A percentile compares a stretch with the other conserved stretches of the same genome.
phyloP scores from a whole-genome alignment of 2,888 invertebrate genomes.

The Dendrolimus pini region DNA sequence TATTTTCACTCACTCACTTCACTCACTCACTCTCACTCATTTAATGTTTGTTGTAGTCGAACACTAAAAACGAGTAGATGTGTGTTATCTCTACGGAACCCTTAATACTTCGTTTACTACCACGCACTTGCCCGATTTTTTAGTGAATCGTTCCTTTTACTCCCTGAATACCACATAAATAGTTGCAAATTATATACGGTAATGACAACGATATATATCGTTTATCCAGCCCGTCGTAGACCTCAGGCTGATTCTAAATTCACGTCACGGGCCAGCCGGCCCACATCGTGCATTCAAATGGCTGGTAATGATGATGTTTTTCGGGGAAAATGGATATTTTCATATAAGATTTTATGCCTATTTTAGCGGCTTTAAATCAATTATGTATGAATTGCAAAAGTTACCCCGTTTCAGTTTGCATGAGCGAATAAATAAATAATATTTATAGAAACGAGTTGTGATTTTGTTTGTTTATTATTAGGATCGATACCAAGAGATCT shows the following conservation, averaged over 20 bases:
- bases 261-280: constrained; percentile 26
- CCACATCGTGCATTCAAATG: constrained; percentile 39
- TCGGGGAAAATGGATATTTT: constrained; percentile 20
- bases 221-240: constrained; percentile 8
- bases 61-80: no score
- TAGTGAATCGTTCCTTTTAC: no score
- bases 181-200: constrained; percentile 1
- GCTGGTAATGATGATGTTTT: constrained; percentile 41
- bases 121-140: no score
- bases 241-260: constrained; percentile 28
- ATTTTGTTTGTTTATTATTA: no score
- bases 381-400: constrained; percentile 1
- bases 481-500: no score
- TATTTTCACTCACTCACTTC: no score
- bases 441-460: constrained; percentile 1
- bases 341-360: not conserved
- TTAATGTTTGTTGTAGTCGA: no score
- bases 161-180: no score
- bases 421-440: no score
- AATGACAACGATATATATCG: not conserved
- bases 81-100: no score
- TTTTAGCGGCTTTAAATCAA: not conserved
- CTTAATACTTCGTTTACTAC: no score
- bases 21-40: no score
- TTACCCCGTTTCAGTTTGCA: not conserved